Conservation (phyloP, 2,797 vertebrate species). For the Streptopelia turtur region DNA sequence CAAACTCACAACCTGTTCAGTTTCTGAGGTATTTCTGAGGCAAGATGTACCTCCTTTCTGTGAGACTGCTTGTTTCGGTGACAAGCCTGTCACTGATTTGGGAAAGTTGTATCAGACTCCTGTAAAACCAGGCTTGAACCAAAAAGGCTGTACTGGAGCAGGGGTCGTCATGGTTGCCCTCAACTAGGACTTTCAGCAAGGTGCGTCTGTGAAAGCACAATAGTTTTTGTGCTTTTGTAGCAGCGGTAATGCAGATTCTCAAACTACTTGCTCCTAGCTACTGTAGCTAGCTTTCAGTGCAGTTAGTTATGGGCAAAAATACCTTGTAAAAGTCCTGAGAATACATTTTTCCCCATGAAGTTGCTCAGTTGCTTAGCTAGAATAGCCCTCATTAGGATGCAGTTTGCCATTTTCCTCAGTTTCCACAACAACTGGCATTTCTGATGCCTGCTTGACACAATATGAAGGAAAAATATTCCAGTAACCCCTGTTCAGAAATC, state of each 20-base stretch:
- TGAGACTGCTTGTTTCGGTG: not conserved
- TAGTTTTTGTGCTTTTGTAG: not conserved
- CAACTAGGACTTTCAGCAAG: not conserved
- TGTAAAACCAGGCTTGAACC: not conserved
- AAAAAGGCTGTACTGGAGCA: not conserved
- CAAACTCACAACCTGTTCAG: not conserved
- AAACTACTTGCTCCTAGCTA: not conserved
- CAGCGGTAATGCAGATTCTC: not conserved
- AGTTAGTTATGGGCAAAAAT: not conserved
- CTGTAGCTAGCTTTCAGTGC: not conserved
- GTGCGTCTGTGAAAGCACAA: not conserved
- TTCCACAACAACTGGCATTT: constrained; percentile 17
- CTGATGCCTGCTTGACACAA: not conserved
- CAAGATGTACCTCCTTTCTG: not conserved
- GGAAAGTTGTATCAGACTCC: not conserved
- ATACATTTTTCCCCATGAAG: not conserved
- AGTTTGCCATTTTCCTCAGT: not conserved
- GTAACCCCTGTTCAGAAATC: constrained; percentile 5
- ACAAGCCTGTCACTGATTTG: not conserved
- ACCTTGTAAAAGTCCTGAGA: not conserved
- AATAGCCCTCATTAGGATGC: not conserved
- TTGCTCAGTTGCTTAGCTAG: not conserved
- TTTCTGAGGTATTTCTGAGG: not conserved
- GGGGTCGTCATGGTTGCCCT: not conserved
- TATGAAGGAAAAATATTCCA: not conserved